phyloP scores from a whole-genome alignment of 1,140 invertebrate genomes.

The Hylaeus volcanicus region DNA sequence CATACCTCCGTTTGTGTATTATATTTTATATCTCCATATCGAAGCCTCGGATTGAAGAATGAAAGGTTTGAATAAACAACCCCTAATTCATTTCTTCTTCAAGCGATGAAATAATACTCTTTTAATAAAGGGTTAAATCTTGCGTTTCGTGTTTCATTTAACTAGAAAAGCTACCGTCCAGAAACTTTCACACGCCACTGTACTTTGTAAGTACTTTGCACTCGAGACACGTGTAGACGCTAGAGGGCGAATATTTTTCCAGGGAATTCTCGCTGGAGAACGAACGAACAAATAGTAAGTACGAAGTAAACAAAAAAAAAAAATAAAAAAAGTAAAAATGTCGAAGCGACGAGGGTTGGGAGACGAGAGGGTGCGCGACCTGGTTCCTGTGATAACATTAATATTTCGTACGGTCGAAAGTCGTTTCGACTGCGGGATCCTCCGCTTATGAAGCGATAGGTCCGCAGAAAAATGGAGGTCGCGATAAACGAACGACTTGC shows the following conservation, averaged over 20 bases:
- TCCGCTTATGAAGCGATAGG: constrained; percentile 2
- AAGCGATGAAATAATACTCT: too few relatives aligned
- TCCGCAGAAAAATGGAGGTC: constrained; percentile 21
- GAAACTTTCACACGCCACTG: too few relatives aligned
- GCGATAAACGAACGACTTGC: not conserved
- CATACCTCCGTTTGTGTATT: too few relatives aligned
- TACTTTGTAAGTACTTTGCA: constrained; percentile 34
- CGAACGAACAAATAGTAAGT: not conserved
- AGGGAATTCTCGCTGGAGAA: not conserved
- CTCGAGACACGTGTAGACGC: constrained; percentile 23
- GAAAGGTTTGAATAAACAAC: too few relatives aligned
- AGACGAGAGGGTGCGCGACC: not conserved
- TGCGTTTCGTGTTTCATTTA: too few relatives aligned
- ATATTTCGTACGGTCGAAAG: not conserved
- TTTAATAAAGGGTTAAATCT: too few relatives aligned
- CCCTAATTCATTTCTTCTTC: too few relatives aligned
- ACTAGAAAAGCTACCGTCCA: too few relatives aligned
- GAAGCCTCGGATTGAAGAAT: too few relatives aligned
- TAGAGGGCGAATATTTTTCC: not conserved
- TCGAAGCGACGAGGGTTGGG: not conserved
- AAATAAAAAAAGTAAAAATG: too few relatives aligned
- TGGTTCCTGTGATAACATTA: not conserved
- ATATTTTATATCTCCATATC: too few relatives aligned
- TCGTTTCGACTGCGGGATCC: not conserved
- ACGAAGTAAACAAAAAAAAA: too few relatives aligned